Base-by-base conservation (phyloP, 2,888 invertebrate genomes). In the Cyaniris semiargus region DNA sequence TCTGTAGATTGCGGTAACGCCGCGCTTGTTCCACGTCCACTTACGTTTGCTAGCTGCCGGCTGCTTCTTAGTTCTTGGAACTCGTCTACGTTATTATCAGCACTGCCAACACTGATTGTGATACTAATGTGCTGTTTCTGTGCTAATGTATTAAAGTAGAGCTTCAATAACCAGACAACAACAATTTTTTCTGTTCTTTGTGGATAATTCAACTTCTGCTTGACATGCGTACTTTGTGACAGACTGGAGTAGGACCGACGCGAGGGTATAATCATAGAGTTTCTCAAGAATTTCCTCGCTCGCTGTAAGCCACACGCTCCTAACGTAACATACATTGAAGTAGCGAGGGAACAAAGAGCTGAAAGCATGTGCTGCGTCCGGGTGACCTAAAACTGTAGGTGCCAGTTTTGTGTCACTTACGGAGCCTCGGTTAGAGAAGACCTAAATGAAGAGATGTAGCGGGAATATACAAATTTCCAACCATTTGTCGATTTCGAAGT, bases 311-410 rank as follows among this genome's bases (percentile, higher is more conserved):
- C 56, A 34, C 34, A 77, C 78, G 79, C 72, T 74, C 74, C 53
- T 53, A 74, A 74, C 74, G 74, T 53, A 74, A 78, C 76, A 75
- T 79, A 80, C 78, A 79, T 79, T 79, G 80, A 76, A 83, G 72
- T 44, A 72, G 74, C 44, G 80, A 81, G 83, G 83, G 86, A 85
- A 84, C 82, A 85, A 85, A 86, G 84, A 82, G 81, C 78, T 79
- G 78, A 81, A 80, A 81, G 83, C 85, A 84, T 85, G 84, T 83
- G 84, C 83, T 83, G 85, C 85, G 87, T 85, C 86, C 88, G 87
- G 83, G 87, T 93, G 92, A 93, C 92, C 93, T 92, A 89, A 88
- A 90, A 92, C 84, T 88, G 88, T 87, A 89, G 89, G 89, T 90
- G 90, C 87, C 87, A 86, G 86, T 83, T 83, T 81, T 84, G 84